These are phyloP conservation scores for Prionailurus viverrinus DNA, from an alignment of 2,113 vertebrate genomes.

Conservation along the genomic window DNA sequence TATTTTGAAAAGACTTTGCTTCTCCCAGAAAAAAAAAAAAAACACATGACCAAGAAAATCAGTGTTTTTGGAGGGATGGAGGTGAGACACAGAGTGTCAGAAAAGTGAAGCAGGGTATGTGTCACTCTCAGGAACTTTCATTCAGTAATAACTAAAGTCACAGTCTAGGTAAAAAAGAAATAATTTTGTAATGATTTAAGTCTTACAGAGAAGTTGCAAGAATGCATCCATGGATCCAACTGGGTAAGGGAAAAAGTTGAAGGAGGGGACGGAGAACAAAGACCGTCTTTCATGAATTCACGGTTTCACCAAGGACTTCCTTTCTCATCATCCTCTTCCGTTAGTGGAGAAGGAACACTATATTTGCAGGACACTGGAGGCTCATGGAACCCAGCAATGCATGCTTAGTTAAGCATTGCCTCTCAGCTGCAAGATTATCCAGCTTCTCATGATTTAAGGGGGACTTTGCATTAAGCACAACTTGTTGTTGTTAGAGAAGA, in stretches of 20 bases:
- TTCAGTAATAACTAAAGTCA: neutral
- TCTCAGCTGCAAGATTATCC: neutral
- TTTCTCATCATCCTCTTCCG: neutral
- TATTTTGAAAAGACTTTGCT: neutral
- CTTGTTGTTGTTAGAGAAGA: neutral
- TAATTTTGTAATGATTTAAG: constrained; percentile 4
- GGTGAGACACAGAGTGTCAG: neutral
- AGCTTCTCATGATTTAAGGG: neutral
- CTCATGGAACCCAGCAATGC: neutral
- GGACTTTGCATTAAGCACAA: neutral
- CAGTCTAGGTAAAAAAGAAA: neutral
- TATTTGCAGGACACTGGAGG: neutral
- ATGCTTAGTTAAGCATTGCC: neutral
- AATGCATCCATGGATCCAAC: neutral
- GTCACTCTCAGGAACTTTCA: neutral
- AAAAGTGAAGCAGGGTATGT: neutral
- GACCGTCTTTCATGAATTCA: neutral
- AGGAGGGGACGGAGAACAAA: neutral
- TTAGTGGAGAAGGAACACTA: neutral
- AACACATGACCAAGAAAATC: neutral
- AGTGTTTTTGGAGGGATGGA: neutral
- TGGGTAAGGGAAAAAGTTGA: neutral
- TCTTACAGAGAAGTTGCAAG: neutral
- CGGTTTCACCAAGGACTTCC: neutral
- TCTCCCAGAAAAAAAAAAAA: neutral